Percentiles rank a stretch among this genome's conserved stretches.
Evolutionary conservation across 2,113 vertebrate genomes (phyloP).

Genomic region (Talpa occidentalis): DNA sequence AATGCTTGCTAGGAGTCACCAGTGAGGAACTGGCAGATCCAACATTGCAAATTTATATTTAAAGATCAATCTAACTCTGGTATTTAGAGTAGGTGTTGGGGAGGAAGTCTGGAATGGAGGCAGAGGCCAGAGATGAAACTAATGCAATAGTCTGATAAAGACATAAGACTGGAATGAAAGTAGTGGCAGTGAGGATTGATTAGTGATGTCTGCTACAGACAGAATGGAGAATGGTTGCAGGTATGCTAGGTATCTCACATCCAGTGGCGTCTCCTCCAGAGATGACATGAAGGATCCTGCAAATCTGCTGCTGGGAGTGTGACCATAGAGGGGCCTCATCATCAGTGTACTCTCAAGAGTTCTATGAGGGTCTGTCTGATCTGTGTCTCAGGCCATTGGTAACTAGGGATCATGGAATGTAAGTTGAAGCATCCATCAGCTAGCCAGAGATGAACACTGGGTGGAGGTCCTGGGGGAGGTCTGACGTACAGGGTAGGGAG

Average conservation of each 20-base stretch:
- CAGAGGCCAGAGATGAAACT: background rate
- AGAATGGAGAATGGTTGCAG: background rate
- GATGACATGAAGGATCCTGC: background rate
- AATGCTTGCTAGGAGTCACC: background rate
- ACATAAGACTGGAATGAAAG: background rate
- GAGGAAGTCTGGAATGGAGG: background rate
- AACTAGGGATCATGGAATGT: background rate
- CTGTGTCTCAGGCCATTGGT: background rate
- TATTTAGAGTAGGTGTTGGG: background rate
- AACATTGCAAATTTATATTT: background rate
- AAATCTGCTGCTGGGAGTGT: background rate
- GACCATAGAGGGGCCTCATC: background rate
- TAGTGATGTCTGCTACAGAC: background rate
- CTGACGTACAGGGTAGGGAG: background rate
- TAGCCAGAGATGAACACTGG: background rate
- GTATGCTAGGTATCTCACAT: background rate
- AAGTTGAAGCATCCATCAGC: background rate
- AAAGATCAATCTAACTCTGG: background rate
- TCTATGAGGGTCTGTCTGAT: background rate
- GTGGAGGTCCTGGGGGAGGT: background rate
- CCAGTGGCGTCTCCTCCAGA: constrained; percentile 1
- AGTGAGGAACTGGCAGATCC: constrained; percentile 7
- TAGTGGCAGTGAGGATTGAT: background rate
- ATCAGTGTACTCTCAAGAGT: background rate
- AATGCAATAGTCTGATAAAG: background rate